Percentiles rank a stretch among this genome's conserved stretches.
Evolutionary conservation across 1,140 invertebrate genomes (phyloP).

Genomic region (Scaptomyza graminum): DNA sequence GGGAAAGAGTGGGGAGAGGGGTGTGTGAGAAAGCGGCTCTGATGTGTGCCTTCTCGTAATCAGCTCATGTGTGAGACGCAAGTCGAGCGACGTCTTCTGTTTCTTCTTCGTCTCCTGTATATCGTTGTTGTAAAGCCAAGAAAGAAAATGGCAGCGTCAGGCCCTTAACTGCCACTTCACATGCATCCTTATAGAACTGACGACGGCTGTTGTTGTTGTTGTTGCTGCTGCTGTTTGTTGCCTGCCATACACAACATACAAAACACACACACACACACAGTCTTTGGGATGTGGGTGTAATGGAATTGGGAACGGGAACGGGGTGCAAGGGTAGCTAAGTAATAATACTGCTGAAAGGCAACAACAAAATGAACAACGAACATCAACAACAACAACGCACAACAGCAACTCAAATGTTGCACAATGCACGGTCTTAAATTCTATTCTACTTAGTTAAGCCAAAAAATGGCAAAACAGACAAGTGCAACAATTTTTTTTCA

Average conservation of each 20-base stretch:
- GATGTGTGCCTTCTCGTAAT: conserved; percentile 47
- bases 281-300: conserved; percentile 42
- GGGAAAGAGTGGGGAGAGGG: neutral
- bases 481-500: conserved; percentile 7
- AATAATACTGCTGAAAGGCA: conserved; percentile 9
- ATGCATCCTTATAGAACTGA: conserved; percentile 62
- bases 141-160: conserved; percentile 55
- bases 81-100: conserved; percentile 18
- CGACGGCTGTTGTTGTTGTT: conserved; percentile 24
- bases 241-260: conserved; percentile 10
- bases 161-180: conserved; percentile 46
- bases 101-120: neutral
- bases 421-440: conserved; percentile 73
- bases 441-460: conserved; percentile 73
- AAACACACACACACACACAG: conserved; percentile 4
- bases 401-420: conserved; percentile 22
- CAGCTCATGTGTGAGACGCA: conserved; percentile 71
- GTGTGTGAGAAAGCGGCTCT: conserved; percentile 11
- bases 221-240: conserved; percentile 33
- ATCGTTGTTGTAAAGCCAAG: conserved; percentile 41
- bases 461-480: conserved; percentile 32
- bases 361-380: conserved; percentile 2
- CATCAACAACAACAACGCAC: too few species aligned
- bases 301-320: neutral
- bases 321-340: conserved; percentile 18